Percentiles rank a stretch among this genome's conserved stretches.
Evolutionary conservation across 2,797 vertebrate species (phyloP).

Genomic region (Pseudochaenichthys georgianus): DNA sequence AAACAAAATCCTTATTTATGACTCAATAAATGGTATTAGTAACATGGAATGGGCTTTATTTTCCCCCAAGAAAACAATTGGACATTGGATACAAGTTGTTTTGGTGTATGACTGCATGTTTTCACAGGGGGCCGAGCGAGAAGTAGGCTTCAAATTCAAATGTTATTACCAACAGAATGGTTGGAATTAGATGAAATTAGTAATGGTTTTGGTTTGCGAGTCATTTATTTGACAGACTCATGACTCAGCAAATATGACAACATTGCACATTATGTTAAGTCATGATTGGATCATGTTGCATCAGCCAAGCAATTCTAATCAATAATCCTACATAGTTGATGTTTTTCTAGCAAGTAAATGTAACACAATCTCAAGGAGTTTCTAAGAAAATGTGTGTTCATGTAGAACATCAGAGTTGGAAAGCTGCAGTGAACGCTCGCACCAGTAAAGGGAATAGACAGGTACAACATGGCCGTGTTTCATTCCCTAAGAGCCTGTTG

Average conservation of each 20-base stretch:
- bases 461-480: not conserved
- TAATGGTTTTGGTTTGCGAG: slow-evolving; percentile 23
- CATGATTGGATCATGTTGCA: slow-evolving; percentile 1
- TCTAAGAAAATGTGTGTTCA: not conserved
- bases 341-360: not conserved
- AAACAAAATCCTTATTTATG: slow-evolving; percentile 35
- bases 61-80: slow-evolving; percentile 35
- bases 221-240: slow-evolving; percentile 37
- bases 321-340: slow-evolving; percentile 1
- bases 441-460: too few relatives aligned
- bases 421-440: not conserved
- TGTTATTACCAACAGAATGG: slow-evolving; percentile 17
- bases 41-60: slow-evolving; percentile 3
- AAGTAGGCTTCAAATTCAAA: slow-evolving; percentile 18
- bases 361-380: not conserved
- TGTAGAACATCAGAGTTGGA: not conserved
- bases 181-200: slow-evolving; percentile 32
- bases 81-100: slow-evolving; percentile 6
- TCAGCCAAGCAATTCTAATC: slow-evolving; percentile 9
- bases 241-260: slow-evolving; percentile 31
- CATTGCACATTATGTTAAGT: slow-evolving; percentile 5
- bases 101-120: slow-evolving; percentile 28
- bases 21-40: slow-evolving; percentile 25
- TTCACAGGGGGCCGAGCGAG: slow-evolving; percentile 12
- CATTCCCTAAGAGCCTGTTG: not conserved